A percentile compares a stretch with the other conserved stretches of the same genome.
Conservation (phyloP, 2,888 invertebrate genomes). For the Sesamia inferens region DNA sequence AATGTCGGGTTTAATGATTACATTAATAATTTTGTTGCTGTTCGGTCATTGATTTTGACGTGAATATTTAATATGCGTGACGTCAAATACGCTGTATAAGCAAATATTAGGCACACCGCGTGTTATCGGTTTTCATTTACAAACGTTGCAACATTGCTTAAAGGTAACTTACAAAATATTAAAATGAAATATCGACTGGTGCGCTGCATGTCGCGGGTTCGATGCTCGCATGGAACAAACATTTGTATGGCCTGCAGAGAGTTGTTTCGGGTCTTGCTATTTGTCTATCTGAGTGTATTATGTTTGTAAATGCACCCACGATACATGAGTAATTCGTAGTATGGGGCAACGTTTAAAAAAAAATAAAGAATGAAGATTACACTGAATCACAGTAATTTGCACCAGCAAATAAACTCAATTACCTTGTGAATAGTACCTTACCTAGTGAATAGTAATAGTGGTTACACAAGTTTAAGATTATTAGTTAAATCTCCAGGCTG, state of each 20-base stretch:
- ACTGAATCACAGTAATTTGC: not conserved
- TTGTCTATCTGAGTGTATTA: no score
- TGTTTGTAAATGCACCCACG: no score
- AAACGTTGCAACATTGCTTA: no score
- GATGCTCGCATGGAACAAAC: no score
- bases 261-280: no score
- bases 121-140: not conserved
- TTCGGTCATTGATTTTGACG: constrained; percentile 49
- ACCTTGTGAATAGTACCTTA: not conserved
- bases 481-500: not conserved
- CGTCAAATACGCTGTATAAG: not conserved
- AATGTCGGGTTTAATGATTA: constrained; percentile 54
- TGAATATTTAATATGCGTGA: constrained; percentile 36
- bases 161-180: not conserved
- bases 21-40: constrained; percentile 45
- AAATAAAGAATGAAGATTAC: no score
- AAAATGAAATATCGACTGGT: not conserved
- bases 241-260: no score
- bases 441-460: no score
- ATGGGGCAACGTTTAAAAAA: no score
- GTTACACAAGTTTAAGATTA: not conserved
- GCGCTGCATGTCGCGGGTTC: no score
- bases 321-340: no score
- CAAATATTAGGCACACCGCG: not conserved
- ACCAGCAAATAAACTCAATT: not conserved